Base-by-base conservation (phyloP, 2,797 vertebrate species). In the Loris lydekkerianus region DNA sequence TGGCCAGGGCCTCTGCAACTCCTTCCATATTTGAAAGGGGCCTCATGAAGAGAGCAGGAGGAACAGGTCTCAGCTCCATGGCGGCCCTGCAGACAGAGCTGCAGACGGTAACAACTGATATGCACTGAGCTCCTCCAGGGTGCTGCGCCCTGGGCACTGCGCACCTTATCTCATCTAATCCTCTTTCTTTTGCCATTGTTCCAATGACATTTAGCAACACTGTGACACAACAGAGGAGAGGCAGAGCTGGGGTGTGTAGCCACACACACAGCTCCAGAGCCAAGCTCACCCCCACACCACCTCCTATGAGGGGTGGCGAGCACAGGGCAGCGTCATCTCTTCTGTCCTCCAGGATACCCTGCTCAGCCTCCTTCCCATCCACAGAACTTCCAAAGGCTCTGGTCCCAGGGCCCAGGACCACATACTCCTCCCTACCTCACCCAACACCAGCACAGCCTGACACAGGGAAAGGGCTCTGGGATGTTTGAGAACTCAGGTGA, bases 221-320 rank as follows among this genome's bases (percentile, higher is more conserved):
- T 4, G 11, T 10, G 31, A 40, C 75, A 49, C 27, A 7, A 49
- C 49, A 7, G 7, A 37, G 34, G 31, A 43, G 23, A 27, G 37
- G 75, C 53, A 15, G 27, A 91, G 67, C 67, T 27, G 65, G 46
- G 15, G 14, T 8, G 18, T 1, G 46, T 49, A 4, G 63, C 37
- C 1, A 0, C 3, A 0, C 1, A 15, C 0, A 4, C 40, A 2
- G 3, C 60, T 23, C 4, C 34, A 20, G 18, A 43, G 65, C 40
- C 43, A 0, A n/a, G 58, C 43, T 37, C 14, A 31, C 63, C 29
- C 15, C 63, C 63, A 31, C 31, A 43, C 21, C 67, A 34, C 58
- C 46, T 69, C 53, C 29, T 23, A 2, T 4, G 14, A 0, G 0
- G 58, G 31, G 23, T 10, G 40, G 83, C 60, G 0, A 0, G 63